Percentiles rank a stretch among this genome's conserved stretches.
These are phyloP conservation scores for Saimiri boliviensis DNA, from an alignment of 2,113 vertebrate genomes.

Conservation along the genomic window DNA sequence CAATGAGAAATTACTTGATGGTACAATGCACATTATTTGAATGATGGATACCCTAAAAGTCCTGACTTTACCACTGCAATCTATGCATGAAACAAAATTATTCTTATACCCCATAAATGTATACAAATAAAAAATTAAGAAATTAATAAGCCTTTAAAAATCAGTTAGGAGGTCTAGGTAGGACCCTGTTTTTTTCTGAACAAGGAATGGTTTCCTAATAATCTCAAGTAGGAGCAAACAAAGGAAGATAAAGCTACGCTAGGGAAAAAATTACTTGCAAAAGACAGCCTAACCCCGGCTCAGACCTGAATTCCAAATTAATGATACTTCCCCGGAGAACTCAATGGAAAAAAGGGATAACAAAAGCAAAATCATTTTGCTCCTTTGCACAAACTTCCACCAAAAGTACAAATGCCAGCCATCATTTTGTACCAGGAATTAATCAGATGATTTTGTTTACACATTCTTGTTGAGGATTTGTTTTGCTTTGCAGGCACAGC, in stretches of 20 bases:
- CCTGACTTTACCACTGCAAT: not conserved
- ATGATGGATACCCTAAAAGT: not conserved
- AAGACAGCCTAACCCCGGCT: not conserved
- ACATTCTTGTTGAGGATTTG: not conserved
- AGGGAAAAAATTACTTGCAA: not conserved
- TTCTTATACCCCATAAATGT: not conserved
- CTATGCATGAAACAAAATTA: not conserved
- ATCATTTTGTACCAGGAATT: not conserved
- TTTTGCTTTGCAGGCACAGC: slow-evolving; percentile 4
- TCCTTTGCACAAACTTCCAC: slow-evolving; percentile 25
- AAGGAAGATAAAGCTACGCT: not conserved
- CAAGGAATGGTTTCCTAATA: not conserved
- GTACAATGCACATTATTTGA: not conserved
- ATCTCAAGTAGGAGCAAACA: slow-evolving; percentile 30
- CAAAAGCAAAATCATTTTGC: not conserved
- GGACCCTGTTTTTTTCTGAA: not conserved
- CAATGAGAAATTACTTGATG: not conserved
- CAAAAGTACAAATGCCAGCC: not conserved
- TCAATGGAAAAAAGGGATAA: not conserved
- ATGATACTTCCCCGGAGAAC: not conserved
- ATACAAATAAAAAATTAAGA: not conserved
- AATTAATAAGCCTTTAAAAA: not conserved
- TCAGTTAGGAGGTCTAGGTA: not conserved
- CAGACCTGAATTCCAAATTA: slow-evolving; percentile 35
- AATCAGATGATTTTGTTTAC: slow-evolving; percentile 5